Evolutionary conservation across 37 sponge, comb jelly and placozoan species (phyloP), one percentile per base, ranked within the genome.

Genomic region (Ianthella basta): DNA sequence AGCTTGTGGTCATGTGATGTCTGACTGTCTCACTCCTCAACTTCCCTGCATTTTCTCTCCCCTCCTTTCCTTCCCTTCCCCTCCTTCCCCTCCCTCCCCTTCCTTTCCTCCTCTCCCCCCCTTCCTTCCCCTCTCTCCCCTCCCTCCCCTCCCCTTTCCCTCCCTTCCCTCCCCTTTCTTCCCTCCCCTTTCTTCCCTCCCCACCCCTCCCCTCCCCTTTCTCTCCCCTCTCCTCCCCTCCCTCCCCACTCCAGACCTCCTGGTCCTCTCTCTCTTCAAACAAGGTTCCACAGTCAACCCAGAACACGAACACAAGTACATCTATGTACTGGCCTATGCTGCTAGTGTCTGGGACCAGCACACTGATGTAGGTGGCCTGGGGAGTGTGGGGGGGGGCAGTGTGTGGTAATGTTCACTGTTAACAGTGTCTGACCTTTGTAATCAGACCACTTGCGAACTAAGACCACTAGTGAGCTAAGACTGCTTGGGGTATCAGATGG

Each of bases 221-320:
- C 60, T 29, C 35, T 35, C 15, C 82, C 6, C n/a, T 61, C 63
- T 59, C 50, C 50, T 44, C 50, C 50, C 50, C 6, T 44, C 6
- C 50, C 34, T 32, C n/a, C 70, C 10, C 78, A 19, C 0, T 84
- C 15, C 60, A 89, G 96, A 95, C 82, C 82, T 97, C 57, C 83
- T 97, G 68, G 92, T 97, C 0, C 92, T 93, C 36, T 82, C 92
- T 19, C 88, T 97, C 33, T 97, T 92, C 91, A 92, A 91, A 78
- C 96, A 92, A 29, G 88, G 89, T 33, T 82, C 85, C 0, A 55
- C 90, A 53, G 74, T 93, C 36, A 97, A 95, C 81, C 89, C 92
- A 21, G 94, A 95, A 67, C 96, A 95, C 84, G 90, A 84, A 56
- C 89, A 95, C 70, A 97, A 97, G 89, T 97, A 95, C 72, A 83